A percentile compares a stretch with the other conserved stretches of the same genome.
Evolutionary conservation across 2,797 vertebrate species (phyloP).

Genomic region (Gymnopithys bicolor): DNA sequence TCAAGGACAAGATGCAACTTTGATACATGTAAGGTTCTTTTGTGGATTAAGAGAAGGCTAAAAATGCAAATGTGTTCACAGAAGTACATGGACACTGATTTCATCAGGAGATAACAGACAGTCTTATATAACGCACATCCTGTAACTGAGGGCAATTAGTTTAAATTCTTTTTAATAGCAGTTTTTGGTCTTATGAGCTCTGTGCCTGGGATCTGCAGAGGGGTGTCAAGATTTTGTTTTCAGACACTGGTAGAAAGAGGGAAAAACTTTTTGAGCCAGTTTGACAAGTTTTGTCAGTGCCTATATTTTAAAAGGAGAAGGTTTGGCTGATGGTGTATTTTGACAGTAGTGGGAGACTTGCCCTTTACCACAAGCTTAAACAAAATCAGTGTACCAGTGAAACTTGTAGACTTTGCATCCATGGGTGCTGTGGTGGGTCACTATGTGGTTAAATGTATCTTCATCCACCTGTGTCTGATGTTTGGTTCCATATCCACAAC

Average conservation of each 20-base stretch:
- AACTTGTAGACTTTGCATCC: neutral
- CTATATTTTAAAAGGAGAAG: neutral
- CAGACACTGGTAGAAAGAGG: neutral
- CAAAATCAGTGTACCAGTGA: neutral
- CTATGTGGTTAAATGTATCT: neutral
- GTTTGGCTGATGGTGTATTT: neutral
- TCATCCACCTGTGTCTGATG: neutral
- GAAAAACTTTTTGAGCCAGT: neutral
- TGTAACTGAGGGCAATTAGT: neutral
- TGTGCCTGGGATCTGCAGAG: neutral
- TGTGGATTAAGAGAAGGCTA: neutral
- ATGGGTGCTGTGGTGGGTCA: neutral
- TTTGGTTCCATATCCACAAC: neutral
- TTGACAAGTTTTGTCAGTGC: neutral
- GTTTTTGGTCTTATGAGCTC: fast-evolving
- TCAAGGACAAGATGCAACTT: constrained; percentile 4
- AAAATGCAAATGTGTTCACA: neutral
- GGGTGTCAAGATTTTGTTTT: neutral
- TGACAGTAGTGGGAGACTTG: neutral
- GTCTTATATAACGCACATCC: neutral
- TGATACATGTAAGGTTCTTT: neutral
- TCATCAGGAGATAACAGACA: neutral
- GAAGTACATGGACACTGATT: neutral
- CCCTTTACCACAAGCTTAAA: neutral
- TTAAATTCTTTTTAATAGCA: neutral